Base-by-base conservation (phyloP, 2,113 vertebrate genomes). In the Ciconia boyciana region DNA sequence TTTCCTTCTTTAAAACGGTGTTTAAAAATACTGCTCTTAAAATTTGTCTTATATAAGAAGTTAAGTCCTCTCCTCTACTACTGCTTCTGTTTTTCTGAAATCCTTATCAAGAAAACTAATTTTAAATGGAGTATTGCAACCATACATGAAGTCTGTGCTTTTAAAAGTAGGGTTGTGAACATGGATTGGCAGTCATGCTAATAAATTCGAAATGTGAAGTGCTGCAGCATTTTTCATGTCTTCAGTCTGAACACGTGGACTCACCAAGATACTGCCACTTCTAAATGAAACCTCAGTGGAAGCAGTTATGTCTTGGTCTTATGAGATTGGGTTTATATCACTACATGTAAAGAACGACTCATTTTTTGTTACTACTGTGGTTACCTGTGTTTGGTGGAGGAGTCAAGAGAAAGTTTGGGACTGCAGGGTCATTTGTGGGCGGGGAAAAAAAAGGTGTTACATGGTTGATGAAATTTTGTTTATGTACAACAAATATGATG, bases 21-120 rank as follows among this genome's bases (percentile, higher is more conserved):
- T 81, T 96, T 92, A 86, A 94, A 94, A 96, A 95, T 83, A 93
- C 43, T 80, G 78, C 62, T 94, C 22, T 85, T 85, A 87, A 84
- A 89, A 25, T 96, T 92, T 91, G 88, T 92, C 54, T 69, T 87
- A 13, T 54, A 34, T 69, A 86, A 72, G 72, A 79, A 93, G 81
- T 89, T 86, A 89, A 91, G 83, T 82, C 69, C n/a, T 93, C 58
- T 83, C 28, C 76, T 77, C 58, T 93, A 31, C 81, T 87, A 20
- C 78, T 77, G 52, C 57, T 80, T 72, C 78, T 94, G 78, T 61
- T 96, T 86, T 87, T 82, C 77, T 93, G 58, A 91, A 90, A 77
- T 70, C 43, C 51, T 90, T 70, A 70, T 74, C 75, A 80, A 70
- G 78, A 46, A 82, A 85, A 82, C 70, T 44, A 60, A 77, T 90